These are phyloP conservation scores for Dendrolimus kikuchii DNA, from an alignment of 1,140 invertebrate species.

Conservation along the genomic window DNA sequence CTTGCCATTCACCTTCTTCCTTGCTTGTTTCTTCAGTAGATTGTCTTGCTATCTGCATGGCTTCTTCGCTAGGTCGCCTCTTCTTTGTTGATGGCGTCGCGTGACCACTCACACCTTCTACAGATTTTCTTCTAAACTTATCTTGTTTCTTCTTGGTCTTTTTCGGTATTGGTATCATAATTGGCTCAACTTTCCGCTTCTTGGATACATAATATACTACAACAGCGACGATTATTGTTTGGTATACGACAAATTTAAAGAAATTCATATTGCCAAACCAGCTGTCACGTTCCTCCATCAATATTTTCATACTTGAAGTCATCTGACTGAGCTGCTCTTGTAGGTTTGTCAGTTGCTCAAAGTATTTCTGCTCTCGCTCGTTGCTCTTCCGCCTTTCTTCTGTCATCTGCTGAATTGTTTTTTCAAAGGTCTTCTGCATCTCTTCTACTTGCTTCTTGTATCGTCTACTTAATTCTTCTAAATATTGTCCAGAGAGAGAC, in stretches of 20 bases:
- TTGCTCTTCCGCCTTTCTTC: constrained; percentile 81
- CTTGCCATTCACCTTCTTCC: constrained; percentile 67
- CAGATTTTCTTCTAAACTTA: constrained; percentile 74
- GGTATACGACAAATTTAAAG: constrained; percentile 64
- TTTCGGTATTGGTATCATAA: constrained; percentile 40
- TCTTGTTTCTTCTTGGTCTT: constrained; percentile 49
- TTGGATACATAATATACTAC: constrained; percentile 57
- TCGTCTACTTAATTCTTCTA: constrained; percentile 93
- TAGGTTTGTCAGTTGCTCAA: constrained; percentile 76
- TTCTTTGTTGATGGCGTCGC: constrained; percentile 68
- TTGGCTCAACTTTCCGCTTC: constrained; percentile 35
- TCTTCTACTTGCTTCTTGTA: constrained; percentile 98
- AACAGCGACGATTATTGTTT: constrained; percentile 44
- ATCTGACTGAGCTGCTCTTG: constrained; percentile 76
- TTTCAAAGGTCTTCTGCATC: constrained; percentile 89
- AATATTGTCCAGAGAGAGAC: constrained; percentile 94
- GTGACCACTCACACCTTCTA: constrained; percentile 73
- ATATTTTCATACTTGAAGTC: constrained; percentile 68
- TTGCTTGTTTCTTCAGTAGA: constrained; percentile 66
- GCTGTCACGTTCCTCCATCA: constrained; percentile 77
- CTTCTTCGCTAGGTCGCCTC: constrained; percentile 84
- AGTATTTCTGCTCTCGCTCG: constrained; percentile 78
- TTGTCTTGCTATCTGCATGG: constrained; percentile 77
- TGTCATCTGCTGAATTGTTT: constrained; percentile 82
- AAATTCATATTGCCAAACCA: constrained; percentile 76